Evolutionary conservation across 1,140 invertebrate genomes (phyloP), one percentile per base, ranked within the genome.

Genomic region (Drosophila suzukii): DNA sequence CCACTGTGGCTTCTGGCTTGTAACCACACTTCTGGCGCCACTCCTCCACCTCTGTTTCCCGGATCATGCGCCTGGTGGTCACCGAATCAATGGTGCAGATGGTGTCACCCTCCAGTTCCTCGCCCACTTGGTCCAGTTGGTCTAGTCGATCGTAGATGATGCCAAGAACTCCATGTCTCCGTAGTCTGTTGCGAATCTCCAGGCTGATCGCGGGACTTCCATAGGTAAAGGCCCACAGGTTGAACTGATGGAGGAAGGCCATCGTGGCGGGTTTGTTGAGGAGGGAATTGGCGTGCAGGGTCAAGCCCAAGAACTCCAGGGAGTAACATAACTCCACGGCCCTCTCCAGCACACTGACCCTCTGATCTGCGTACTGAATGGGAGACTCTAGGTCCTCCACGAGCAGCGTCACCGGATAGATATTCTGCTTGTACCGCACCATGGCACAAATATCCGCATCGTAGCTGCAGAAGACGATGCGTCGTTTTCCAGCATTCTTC

Each of bases 401-500:
- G 0, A 97, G 98, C 54, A 99, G 93, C 90, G 98, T 94, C 0
- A 98, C 96, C 0, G 98, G 98, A 93, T 98, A 99, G 72, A 96
- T 96, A 91, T 98, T 99, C 93, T 99, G 98, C 89, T 99, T 99
- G 56, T 96, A 93, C 32, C 97, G 94, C 24, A 98, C 93, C 97
- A 98, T 97, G 0, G 96, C 94, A 85, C 97, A 98, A 39, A 98
- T 96, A 88, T 99, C 98, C 0, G 98, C 97, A 93, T 99, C 97
- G 92, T 99, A 99, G 78, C 96, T 97, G 0, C 97, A 97, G 81
- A 99, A 97, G 11, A 99, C 94, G 39, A 99, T 97, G 62, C 96
- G 95, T 44, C 98, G 93, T 11, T 94, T 92, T 0, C 95, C 95
- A 12, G 95, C 96, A 90, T 96, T 92, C 50, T 95, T 93, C 34